Base-by-base conservation (phyloP, 2,797 vertebrate genomes). In the Neosalanx taihuensis region DNA sequence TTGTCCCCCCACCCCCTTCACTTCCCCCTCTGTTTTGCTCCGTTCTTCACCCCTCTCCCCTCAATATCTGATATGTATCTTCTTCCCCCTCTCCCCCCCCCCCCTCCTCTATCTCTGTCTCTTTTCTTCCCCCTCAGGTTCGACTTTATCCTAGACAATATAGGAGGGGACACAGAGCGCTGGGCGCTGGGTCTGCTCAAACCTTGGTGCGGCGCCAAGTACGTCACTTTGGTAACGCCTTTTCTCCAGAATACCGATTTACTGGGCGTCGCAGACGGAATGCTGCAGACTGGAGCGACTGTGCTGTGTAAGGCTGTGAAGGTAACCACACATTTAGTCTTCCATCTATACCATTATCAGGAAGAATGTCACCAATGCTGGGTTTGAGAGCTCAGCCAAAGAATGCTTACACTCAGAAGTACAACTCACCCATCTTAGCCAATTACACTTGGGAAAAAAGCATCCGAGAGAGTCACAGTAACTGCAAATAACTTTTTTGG, bases 181-280 rank as follows among this genome's bases (percentile, higher is more conserved):
- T 97, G 97, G 96, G 96, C 95, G 0, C 83, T 92, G 46, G 85
- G 74, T 60, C 90, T 94, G 17, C 93, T 99, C 53, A 97, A 94
- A 85, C 96, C 96, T 1, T 99, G 98, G 98, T 92, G 92, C 0
- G 97, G 98, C 26, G 95, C 96, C 67, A 97, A 95, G 0, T 99
- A 94, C 0, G 92, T 98, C 79, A 97, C 97, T 4, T 87, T 99
- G 31, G 93, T 99, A 63, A 98, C 97, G 0, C 96, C 98, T 5
- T 99, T 99, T 83, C 86, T 99, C 70, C 90, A 93, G 71, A 99
- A 99, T 86, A 91, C 94, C 15, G 98, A 99, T 87, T 85, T 0
- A 18, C 86, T 99, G 73, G 98, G 98, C 18, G 64, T 99, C 1
- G 95, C 95, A 18, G 96, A 98, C 0, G 98, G 98, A 75, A 98